phyloP scores from a whole-genome alignment of 2,888 invertebrate species.

The Amblyjoppa fuscipennis region DNA sequence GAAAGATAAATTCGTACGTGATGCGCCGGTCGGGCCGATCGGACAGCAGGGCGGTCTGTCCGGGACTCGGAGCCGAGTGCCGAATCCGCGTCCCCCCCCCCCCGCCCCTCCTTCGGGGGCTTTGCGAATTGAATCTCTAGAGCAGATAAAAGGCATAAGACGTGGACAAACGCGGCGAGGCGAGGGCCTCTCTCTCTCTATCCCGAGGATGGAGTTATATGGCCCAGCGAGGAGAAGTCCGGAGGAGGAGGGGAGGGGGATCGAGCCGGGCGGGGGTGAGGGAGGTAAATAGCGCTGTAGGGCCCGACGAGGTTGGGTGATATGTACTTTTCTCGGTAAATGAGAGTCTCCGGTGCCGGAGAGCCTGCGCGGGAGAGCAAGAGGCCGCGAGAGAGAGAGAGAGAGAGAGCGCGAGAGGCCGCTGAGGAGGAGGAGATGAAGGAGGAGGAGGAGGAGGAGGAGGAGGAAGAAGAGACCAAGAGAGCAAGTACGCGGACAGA shows the following conservation, averaged over 20 bases:
- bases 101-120: neutral
- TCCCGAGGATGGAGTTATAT: slow-evolving; percentile 64
- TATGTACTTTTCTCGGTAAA: slow-evolving; percentile 69
- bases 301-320: slow-evolving; percentile 66
- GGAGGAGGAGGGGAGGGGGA: slow-evolving; percentile 23
- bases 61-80: slow-evolving; percentile 25
- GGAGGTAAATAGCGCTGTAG: slow-evolving; percentile 67
- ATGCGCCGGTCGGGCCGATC: slow-evolving; percentile 55
- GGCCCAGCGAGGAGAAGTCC: slow-evolving; percentile 29
- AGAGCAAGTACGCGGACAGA: slow-evolving; percentile 4
- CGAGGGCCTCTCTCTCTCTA: slow-evolving; percentile 44
- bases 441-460: neutral
- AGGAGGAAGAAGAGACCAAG: slow-evolving; percentile 64
- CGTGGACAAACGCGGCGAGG: slow-evolving; percentile 64
- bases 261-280: slow-evolving; percentile 46
- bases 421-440: too few relatives aligned
- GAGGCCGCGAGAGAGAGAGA: slow-evolving; percentile 33
- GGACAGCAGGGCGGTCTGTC: slow-evolving; percentile 52
- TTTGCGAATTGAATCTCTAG: slow-evolving; percentile 61
- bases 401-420: slow-evolving; percentile 34
- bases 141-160: slow-evolving; percentile 66
- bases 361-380: slow-evolving; percentile 57
- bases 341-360: slow-evolving; percentile 58
- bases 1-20: slow-evolving; percentile 67
- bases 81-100: slow-evolving; percentile 12